Evolutionary conservation across 2,888 invertebrate species (phyloP), one percentile per base, ranked within the genome.

Genomic region (Pandemis corylana): DNA sequence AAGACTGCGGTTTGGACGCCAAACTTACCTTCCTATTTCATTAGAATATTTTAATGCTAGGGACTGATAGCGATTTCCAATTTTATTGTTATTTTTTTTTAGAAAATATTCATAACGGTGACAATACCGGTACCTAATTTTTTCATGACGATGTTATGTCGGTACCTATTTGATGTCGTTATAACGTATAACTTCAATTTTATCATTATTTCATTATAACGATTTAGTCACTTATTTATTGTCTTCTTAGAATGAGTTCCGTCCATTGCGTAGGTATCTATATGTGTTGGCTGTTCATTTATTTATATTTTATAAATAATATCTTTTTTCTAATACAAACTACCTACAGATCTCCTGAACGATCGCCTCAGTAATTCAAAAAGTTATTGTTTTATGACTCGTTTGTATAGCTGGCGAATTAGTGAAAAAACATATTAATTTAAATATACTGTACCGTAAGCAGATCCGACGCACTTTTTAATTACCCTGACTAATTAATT

Each of bases 191-290:
- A 49, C 2, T 3, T 10, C 2, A n/a, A n/a, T 20, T 20, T 15
- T 56, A 56, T 56, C 20, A 59, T 28, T 59, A 28, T 7, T 56
- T 56, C 7, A 56, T 7, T 9, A 20, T 56, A 56, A 56, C 20
- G 10, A 20, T 9, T 56, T 28, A 28, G 10, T 59, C 28, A 36
- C 28, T 2, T 4, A 28, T 28, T 59, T 10, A 59, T 28, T 12
- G 28, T 28, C 4, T 59, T 28, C 59, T 28, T 59, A 28, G 59
- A 28, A 59, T 59, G 28, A 59, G 59, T 59, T 59, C 59, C 59
- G 59, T 59, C 59, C 59, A 59, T 28, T 59, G 28, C 20, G 9
- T 56, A 56, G 9, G 20, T 20, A 51, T 20, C 20, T 56, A 9
- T 56, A 28, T 20, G 1, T 9, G 20, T 56, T 56, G 4, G 7